Percentiles rank a stretch among this genome's conserved stretches.
These are phyloP conservation scores for Brenthis ino DNA, from an alignment of 2,888 invertebrate species.

Conservation along the genomic window DNA sequence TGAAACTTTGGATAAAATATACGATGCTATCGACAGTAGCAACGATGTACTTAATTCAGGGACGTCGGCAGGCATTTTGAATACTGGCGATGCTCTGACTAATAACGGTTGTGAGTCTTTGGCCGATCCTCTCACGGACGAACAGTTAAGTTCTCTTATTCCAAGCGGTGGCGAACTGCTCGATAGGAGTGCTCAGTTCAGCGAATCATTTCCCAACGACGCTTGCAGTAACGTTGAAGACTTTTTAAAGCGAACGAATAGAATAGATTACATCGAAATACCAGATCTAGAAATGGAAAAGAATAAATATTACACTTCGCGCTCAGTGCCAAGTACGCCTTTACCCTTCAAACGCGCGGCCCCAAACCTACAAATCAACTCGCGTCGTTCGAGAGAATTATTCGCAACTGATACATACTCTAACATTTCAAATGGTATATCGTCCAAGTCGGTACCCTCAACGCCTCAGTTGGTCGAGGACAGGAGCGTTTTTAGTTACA, in stretches of 20 bases:
- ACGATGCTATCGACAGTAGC: conserved; percentile 83
- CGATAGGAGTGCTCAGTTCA: conserved; percentile 56
- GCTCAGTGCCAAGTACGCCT: conserved; percentile 87
- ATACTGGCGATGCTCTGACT: conserved; percentile 58
- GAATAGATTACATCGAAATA: conserved; percentile 69
- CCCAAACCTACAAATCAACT: conserved; percentile 67
- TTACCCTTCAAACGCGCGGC: conserved; percentile 77
- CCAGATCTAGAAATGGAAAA: conserved; percentile 66
- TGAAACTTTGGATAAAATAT: conserved; percentile 85
- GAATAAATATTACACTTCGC: conserved; percentile 79
- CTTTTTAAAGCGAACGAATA: conserved; percentile 70
- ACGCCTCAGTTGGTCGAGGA: conserved; percentile 84
- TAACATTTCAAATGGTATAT: conserved; percentile 73
- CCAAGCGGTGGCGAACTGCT: conserved; percentile 65
- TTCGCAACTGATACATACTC: conserved; percentile 61
- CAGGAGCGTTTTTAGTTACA: conserved; percentile 82
- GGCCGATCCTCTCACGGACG: conserved; percentile 66
- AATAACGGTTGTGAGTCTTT: conserved; percentile 67
- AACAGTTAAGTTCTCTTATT: conserved; percentile 68
- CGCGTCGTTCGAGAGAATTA: conserved; percentile 64
- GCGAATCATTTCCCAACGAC: conserved; percentile 60
- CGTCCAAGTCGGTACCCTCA: conserved; percentile 89
- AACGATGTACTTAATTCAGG: conserved; percentile 69
- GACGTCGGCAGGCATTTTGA: conserved; percentile 58
- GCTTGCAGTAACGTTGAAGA: conserved; percentile 66